Evolutionary conservation across 2,888 invertebrate genomes (phyloP).

Genomic region (Sturmia bella): DNA sequence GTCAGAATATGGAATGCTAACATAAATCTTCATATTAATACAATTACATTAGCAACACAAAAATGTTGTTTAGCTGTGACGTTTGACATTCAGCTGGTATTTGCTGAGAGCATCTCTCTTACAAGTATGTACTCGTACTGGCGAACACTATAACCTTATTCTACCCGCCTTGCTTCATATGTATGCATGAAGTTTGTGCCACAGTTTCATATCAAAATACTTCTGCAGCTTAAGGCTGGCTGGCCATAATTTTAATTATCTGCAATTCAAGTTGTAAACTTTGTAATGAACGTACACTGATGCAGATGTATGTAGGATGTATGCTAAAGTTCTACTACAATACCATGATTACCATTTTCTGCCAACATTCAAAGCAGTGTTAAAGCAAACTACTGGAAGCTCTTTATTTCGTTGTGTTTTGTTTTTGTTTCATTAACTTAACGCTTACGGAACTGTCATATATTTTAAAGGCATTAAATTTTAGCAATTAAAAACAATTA

Average conservation of each 20-base stretch:
- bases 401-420: constrained; percentile 16
- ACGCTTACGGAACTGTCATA: constrained; percentile 16
- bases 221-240: not conserved
- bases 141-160: no score
- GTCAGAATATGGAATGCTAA: no score
- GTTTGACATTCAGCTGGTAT: no score
- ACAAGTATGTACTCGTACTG: no score
- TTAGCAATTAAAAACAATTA: constrained; percentile 36
- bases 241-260: not conserved
- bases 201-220: constrained; percentile 2
- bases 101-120: no score
- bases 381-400: constrained; percentile 32
- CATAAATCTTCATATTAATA: no score
- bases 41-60: no score
- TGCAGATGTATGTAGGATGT: not conserved
- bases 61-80: no score
- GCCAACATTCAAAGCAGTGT: constrained; percentile 60
- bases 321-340: constrained; percentile 3
- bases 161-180: no score
- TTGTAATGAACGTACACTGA: no score
- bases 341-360: constrained; percentile 16
- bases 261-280: no score
- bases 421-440: not conserved
- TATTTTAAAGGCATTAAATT: constrained; percentile 6
- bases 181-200: not conserved